phyloP scores from a whole-genome alignment of 2,113 vertebrate species.

The Oenanthe melanoleuca region DNA sequence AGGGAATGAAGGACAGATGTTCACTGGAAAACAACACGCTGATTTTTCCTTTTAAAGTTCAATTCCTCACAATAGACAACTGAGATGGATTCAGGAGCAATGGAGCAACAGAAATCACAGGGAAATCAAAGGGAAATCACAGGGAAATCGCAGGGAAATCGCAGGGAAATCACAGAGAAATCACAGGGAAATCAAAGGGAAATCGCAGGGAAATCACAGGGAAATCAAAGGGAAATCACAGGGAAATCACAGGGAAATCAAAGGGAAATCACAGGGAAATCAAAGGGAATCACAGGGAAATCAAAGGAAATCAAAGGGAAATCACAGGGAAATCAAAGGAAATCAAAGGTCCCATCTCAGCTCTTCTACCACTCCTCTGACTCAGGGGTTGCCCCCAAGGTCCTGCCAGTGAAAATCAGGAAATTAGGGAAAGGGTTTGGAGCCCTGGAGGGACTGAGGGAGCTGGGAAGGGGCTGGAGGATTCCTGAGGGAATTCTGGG shows the following conservation, averaged over 20 bases:
- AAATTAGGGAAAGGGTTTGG: fast-evolving
- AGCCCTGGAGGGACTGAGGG: background rate
- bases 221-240: background rate
- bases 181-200: too few species aligned
- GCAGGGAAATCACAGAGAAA: background rate
- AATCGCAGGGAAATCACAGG: background rate
- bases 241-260: too few species aligned
- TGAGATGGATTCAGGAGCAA: background rate
- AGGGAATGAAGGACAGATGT: background rate
- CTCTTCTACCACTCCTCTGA: background rate
- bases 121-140: background rate
- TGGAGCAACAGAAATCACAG: background rate
- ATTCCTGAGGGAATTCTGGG: background rate
- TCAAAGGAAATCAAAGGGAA: background rate
- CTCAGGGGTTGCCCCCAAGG: background rate
- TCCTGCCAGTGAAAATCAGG: background rate
- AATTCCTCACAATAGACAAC: fast-evolving
- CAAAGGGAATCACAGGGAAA: background rate
- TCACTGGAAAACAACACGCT: background rate
- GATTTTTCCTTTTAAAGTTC: background rate
- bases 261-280: background rate
- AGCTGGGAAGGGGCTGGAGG: background rate
- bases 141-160: background rate
- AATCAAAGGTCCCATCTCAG: background rate
- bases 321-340: background rate